phyloP scores from a whole-genome alignment of 1,140 invertebrate genomes.

The Apis laboriosa region DNA sequence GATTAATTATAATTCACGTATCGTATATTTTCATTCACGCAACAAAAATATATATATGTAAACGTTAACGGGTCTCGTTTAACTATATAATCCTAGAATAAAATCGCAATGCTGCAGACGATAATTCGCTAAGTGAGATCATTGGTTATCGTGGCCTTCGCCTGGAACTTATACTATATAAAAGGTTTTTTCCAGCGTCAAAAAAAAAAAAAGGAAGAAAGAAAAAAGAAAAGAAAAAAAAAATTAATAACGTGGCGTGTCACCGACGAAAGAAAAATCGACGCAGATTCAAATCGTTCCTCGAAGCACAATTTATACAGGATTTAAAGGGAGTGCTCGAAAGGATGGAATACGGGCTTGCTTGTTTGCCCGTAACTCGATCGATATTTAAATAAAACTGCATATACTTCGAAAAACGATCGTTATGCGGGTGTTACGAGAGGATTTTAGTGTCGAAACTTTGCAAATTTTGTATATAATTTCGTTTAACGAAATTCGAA shows the following conservation, averaged over 20 bases:
- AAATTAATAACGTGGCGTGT: no score
- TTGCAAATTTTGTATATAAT: background rate
- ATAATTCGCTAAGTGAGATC: background rate
- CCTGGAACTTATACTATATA: background rate
- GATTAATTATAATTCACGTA: background rate
- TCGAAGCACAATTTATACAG: constrained; percentile 36
- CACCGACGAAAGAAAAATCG: background rate
- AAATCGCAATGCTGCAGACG: background rate
- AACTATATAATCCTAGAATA: constrained; percentile 6
- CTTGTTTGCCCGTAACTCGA: constrained; percentile 1
- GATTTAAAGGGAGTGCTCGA: background rate
- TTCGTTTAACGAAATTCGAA: background rate
- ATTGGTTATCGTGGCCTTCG: constrained; percentile 21
- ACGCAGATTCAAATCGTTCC: constrained; percentile 23
- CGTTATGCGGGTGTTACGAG: constrained; percentile 39
- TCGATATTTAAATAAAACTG: background rate
- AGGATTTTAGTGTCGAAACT: background rate
- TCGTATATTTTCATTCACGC: background rate
- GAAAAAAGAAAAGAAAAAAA: no score
- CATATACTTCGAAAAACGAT: constrained; percentile 10
- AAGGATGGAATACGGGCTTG: background rate
- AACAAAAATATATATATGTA: background rate
- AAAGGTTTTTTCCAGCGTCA: background rate
- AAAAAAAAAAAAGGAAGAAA: background rate
- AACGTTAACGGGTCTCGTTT: constrained; percentile 8